Evolutionary conservation across 2,888 invertebrate species (phyloP), one percentile per base, ranked within the genome.

Genomic region (Tethea ocularis): DNA sequence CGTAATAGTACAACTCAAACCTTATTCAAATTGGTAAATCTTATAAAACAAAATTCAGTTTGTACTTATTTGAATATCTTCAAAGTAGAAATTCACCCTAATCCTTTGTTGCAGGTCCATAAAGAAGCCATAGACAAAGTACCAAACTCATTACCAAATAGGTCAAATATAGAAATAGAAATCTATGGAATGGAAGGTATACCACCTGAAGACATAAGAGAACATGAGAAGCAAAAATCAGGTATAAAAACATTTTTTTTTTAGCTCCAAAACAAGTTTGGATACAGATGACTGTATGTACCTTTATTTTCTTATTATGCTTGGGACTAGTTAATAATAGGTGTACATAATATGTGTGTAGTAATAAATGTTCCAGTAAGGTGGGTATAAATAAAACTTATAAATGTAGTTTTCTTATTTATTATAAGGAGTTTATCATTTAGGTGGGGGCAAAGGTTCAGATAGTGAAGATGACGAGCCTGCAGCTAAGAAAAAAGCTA

Each of bases 151-250:
- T 93, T 99, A 84, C 99, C 99, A 78, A 98, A 98, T 93, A 95
- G 99, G 86, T 98, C 98, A 83, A 99, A 99, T 93, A 98, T 99
- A 86, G 99, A 99, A 94, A 98, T 99, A 88, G 99, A 99, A 95
- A 99, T 99, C 83, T 99, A 99, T 94, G 99, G 99, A 72, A 99
- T 99, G 99, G 99, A 99, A 95, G 99, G 99, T 75, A 99, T 99
- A 81, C 99, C 99, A 33, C 96, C 97, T 59, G 97, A 97, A 77
- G 99, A 99, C 94, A 88, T 98, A 67, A 97, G 97, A 85, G 98
- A 98, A 84, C 99, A 99, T 91, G 99, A 99, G 91, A 95, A 96
- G 77, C 97, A 97, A 84, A 97, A 97, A 84, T 93, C 95, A 90
- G 93, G 93, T 93, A 92, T 91, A 89, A 87, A 88, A 82, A 82